phyloP scores from a whole-genome alignment of 2,797 vertebrate species.

The Phataginus tetradactyla region DNA sequence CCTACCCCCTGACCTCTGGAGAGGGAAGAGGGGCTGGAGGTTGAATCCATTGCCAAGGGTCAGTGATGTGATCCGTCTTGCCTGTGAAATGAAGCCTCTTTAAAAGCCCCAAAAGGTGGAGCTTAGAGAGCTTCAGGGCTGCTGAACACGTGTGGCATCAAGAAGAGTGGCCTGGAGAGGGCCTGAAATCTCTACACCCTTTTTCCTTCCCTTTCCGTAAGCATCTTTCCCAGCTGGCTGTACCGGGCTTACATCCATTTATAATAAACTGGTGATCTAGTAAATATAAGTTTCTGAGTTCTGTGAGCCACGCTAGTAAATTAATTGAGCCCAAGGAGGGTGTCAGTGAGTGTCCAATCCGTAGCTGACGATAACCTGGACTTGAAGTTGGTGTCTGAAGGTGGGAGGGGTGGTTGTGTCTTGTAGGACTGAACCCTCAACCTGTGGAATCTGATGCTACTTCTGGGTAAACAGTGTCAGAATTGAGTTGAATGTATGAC shows the following conservation, averaged over 20 bases:
- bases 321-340: background rate
- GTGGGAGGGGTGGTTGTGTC: background rate
- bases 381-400: background rate
- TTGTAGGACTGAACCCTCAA: background rate
- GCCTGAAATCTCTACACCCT: background rate
- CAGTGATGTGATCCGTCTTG: background rate
- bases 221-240: background rate
- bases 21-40: background rate
- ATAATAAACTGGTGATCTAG: background rate
- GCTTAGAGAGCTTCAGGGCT: background rate
- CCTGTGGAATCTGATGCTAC: background rate
- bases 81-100: background rate
- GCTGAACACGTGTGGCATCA: background rate
- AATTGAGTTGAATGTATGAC: background rate
- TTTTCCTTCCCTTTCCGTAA: background rate
- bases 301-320: background rate
- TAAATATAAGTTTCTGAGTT: background rate
- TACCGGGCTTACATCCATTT: background rate
- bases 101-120: background rate
- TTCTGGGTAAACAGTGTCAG: background rate
- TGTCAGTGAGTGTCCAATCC: background rate
- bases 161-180: background rate
- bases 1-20: background rate
- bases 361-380: background rate
- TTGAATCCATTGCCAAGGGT: background rate